Evolutionary conservation across 1,140 invertebrate genomes (phyloP), one percentile per base, ranked within the genome.

Genomic region (Drosophila nasuta): DNA sequence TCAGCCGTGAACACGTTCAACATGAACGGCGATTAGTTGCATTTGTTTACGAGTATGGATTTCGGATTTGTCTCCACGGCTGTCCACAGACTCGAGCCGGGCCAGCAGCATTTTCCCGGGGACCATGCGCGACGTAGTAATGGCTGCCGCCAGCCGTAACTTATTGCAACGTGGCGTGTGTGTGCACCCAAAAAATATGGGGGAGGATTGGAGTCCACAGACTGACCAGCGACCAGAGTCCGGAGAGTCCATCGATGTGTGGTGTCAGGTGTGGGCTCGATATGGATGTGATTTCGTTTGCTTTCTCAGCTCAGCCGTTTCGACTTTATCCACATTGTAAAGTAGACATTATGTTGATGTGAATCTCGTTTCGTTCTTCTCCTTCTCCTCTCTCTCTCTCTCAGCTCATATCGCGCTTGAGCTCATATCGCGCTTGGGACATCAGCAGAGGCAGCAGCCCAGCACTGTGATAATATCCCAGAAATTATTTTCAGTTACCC

Each of bases 31-130:
- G 85, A 88, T 88, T 88, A 88, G 85, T 89, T 88, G 85, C 85
- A 88, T 89, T 88, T 88, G 85, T 89, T 88, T 88, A 88, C 82
- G 85, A 89, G 85, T 89, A 88, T 88, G 85, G 85, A 88, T 88
- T 88, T 88, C 68, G 85, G 86, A 88, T 88, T 88, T 88, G 85
- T 88, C 81, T 85, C 83, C 77, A 59, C 33, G 41, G 30, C n/a
- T 57, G 28, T 33, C 28, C 28, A 13, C 30, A 6, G 28, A 8
- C 52, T 8, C 11, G n/a, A 15, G 33, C 33, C 33, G 15, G 49
- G 48, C 56, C 68, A 46, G 49, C 68, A 46, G 49, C 51, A 43
- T 13, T 43, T 43, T 5, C 41, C 48, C 25, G 20, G 46, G 63
- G 64, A 45, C 67, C 70, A 73, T 63, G 64, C 54, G 56, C 76